Conservation (phyloP, 2,888 invertebrate species). For the Coremacera marginata region DNA sequence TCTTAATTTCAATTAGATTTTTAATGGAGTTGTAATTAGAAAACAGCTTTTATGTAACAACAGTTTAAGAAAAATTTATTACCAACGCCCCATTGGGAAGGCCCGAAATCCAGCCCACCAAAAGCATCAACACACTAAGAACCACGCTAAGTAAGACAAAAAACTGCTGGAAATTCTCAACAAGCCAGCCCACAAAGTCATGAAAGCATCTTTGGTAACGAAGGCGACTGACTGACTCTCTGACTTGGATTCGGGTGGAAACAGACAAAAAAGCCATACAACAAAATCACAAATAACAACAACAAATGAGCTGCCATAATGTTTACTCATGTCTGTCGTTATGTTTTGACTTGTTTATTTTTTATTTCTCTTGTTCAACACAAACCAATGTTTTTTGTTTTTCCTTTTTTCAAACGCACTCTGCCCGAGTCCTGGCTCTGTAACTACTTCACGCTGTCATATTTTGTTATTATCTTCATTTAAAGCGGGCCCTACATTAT, state of each 20-base stretch:
- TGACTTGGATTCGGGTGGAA: not conserved
- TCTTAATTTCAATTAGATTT: conserved; percentile 52
- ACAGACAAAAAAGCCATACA: not conserved
- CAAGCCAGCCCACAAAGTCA: not conserved
- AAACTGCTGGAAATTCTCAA: not conserved
- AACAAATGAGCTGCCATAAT: conserved; percentile 38
- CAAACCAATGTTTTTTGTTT: not conserved
- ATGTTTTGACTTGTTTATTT: conserved; percentile 34
- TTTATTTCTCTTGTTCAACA: no score
- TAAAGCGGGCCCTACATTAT: conserved; percentile 36
- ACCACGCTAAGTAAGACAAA: not conserved
- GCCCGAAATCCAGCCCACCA: not conserved
- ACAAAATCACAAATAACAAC: not conserved
- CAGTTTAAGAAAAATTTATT: conserved; percentile 44
- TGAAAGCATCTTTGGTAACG: not conserved
- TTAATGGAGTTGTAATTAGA: conserved; percentile 53
- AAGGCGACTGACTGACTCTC: not conserved
- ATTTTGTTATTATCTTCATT: conserved; percentile 44
- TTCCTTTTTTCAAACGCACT: not conserved
- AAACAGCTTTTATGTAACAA: conserved; percentile 49
- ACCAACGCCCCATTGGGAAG: conserved; percentile 3
- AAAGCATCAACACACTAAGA: not conserved
- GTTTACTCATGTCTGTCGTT: conserved; percentile 39
- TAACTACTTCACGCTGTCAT: conserved; percentile 18
- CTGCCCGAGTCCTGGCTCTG: not conserved